phyloP scores from a whole-genome alignment of 2,797 vertebrate species.

The Siniperca obscura region DNA sequence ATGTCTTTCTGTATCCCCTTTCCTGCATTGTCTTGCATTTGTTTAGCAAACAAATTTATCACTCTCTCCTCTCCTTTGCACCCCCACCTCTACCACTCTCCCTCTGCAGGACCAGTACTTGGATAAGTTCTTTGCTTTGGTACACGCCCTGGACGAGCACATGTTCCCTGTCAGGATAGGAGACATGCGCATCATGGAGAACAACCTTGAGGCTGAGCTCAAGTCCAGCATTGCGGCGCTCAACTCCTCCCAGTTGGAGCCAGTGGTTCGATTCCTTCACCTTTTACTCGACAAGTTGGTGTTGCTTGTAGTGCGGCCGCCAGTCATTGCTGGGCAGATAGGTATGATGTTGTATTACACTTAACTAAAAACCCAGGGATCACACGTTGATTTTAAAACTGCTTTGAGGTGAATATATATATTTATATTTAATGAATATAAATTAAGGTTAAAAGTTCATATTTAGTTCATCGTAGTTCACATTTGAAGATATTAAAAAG shows the following conservation, averaged over 20 bases:
- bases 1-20: background rate
- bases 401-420: background rate
- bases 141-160: conserved; percentile 98
- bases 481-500: too few relatives aligned
- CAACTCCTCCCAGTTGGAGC: conserved; percentile 95
- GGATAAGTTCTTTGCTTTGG: conserved; percentile 98
- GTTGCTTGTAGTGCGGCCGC: conserved; percentile 95
- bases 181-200: conserved; percentile 99
- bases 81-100: background rate
- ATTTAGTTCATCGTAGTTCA: too few relatives aligned
- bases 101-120: conserved; percentile 92
- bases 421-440: background rate
- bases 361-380: conserved; percentile 6
- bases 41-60: background rate
- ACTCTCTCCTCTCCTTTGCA: background rate
- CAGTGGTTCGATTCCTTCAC: conserved; percentile 97
- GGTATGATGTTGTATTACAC: conserved; percentile 81
- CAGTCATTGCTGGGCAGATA: conserved; percentile 98
- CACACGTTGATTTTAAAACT: background rate
- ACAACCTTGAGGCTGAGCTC: conserved; percentile 96
- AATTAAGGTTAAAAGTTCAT: background rate
- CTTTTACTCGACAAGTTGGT: conserved; percentile 98
- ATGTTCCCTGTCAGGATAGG: conserved; percentile 98
- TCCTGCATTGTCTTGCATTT: conserved; percentile 12
- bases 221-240: conserved; percentile 96